Evolutionary conservation across 2,888 invertebrate genomes (phyloP), one percentile per base, ranked within the genome.

Genomic region (Matsumyia berberina): DNA sequence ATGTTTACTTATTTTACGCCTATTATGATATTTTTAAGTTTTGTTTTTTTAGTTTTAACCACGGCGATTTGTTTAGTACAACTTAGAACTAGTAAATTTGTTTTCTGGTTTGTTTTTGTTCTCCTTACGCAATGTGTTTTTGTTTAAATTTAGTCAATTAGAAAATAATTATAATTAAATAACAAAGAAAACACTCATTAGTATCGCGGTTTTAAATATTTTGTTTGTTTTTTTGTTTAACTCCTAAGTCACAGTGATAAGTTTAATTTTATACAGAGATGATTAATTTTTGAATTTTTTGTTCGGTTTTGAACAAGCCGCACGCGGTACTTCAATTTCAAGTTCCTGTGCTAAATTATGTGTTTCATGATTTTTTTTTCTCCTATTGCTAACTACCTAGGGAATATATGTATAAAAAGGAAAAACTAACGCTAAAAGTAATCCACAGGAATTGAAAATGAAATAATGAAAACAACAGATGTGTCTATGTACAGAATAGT

Each of bases 101-200:
- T 64, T 49, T 33, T 31, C 29, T 55, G 6, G 37, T 58, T 33
- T n/a, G 19, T 49, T 44, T 31, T 39, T 67, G 33, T 60, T 35
- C 37, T 62, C 46, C 44, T 72, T 79, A 72, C 46, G 49, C 49
- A 58, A 64, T 53, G 29, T 24, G 37, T 35, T 57, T 31, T 8
- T 33, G 57, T 74, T 74, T 76, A 51, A 64, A 70, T 82, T 77
- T 74, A 76, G 69, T 81, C 51, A 51, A 37, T 12, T 69, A 73
- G 62, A 69, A 66, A 64, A 55, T 82, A 77, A 60, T 83, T 78
- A 83, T 73, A 83, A 83, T 79, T 83, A 83, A 83, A 83, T 83
- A 83, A 83, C 83, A 83, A 79, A 78, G 49, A 78, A 82, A 49
- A 19, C 24, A 70, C 60, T 82, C 72, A 67, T 55, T 35, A 51